Evolutionary conservation across 2,113 vertebrate species (phyloP).

Genomic region (Lanius ludovicianus): DNA sequence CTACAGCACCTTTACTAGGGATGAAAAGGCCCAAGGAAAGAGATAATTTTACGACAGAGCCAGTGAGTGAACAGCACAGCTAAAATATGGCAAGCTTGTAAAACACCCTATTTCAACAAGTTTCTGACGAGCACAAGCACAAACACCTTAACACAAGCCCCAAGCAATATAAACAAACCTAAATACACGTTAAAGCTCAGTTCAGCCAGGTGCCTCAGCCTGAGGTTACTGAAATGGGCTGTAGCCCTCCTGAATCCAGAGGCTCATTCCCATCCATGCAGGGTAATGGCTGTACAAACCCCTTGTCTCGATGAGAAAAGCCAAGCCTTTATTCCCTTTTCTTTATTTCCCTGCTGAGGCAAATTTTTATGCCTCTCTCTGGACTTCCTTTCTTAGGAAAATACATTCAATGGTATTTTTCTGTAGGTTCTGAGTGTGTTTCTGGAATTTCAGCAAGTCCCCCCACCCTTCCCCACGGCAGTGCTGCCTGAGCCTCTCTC

Average conservation of each 20-base stretch:
- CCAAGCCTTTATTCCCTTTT: background rate
- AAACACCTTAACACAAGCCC: background rate
- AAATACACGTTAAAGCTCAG: background rate
- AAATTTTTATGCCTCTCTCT: background rate
- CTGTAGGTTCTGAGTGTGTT: background rate
- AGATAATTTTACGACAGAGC: background rate
- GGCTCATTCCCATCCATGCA: background rate
- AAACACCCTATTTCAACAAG: background rate
- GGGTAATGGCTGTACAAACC: background rate
- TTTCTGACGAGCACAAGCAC: background rate
- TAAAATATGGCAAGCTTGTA: background rate
- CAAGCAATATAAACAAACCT: background rate
- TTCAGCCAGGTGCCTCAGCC: background rate
- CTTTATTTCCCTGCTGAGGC: background rate
- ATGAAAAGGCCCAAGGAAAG: background rate
- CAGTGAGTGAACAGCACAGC: background rate
- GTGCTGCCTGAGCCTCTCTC: background rate
- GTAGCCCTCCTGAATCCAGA: background rate
- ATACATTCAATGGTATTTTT: background rate
- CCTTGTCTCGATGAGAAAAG: background rate
- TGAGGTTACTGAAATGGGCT: background rate
- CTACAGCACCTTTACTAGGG: background rate
- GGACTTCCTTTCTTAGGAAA: background rate
- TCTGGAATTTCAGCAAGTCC: background rate
- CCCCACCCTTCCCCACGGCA: fast-evolving